These are phyloP conservation scores for Burhinus oedicnemus DNA, from an alignment of 2,113 vertebrate genomes.

Conservation along the genomic window DNA sequence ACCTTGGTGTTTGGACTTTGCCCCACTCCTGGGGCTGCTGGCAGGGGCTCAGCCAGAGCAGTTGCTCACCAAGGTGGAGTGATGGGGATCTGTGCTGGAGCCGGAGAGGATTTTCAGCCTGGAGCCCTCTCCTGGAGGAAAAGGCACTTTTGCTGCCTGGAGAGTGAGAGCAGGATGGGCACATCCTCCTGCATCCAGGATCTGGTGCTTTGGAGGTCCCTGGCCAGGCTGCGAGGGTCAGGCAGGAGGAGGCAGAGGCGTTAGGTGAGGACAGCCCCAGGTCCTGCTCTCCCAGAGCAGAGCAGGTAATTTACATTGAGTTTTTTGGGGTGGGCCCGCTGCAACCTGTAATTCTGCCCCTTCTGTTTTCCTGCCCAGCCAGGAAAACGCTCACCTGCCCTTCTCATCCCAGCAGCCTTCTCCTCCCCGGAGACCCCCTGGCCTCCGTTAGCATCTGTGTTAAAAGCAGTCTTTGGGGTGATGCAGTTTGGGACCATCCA, in stretches of 20 bases:
- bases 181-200: background rate
- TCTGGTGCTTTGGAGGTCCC: background rate
- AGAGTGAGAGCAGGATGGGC: background rate
- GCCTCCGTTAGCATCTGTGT: background rate
- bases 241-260: background rate
- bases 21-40: background rate
- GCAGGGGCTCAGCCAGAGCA: background rate
- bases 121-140: constrained; percentile 71
- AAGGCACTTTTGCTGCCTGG: background rate
- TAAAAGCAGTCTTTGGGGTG: background rate
- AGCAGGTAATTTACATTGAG: rapidly evolving
- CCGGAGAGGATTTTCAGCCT: background rate
- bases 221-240: background rate
- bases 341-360: background rate
- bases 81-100: background rate
- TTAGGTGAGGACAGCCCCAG: background rate
- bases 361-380: background rate
- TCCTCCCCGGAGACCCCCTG: background rate
- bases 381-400: rapidly evolving
- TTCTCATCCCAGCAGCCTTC: background rate
- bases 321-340: background rate
- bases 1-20: background rate
- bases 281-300: background rate
- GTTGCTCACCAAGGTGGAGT: rapidly evolving
- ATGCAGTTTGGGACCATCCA: background rate